Evolutionary conservation across 2,113 vertebrate species (phyloP), one percentile per base, ranked within the genome.

Genomic region (Channa argus): DNA sequence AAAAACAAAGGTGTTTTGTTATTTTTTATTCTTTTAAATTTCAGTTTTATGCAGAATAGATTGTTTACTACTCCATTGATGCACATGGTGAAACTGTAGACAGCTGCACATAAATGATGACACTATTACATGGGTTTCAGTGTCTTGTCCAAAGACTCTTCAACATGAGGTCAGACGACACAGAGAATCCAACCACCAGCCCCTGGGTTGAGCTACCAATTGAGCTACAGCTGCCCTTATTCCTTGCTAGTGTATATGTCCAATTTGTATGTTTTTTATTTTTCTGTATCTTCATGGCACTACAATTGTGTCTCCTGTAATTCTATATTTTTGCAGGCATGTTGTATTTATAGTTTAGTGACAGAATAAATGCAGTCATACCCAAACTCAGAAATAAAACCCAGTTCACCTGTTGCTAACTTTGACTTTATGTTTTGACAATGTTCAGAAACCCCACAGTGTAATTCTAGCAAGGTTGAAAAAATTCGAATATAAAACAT

Each of bases 321-420:
- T 7, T 41, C 4, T 41, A 7, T 41, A 41, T 41, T n/a, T 59
- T 52, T 52, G 33, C 62, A 50, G n/a, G 38, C 10, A 5, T 38
- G 1, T 45, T 9, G 13, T 46, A 12, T 43, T 14, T 4, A 33
- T 51, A 8, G 8, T 49, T 72, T 51, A 7, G 43, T 60, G 8
- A 47, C 7, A 11, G 3, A 36, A 64, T 49, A 12, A 52, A 63
- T 41, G 6, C 43, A 39, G 5, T 53, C 34, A 44, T 60, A 67
- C 1, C 38, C 13, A 50, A 62, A 37, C 8, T 51, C 33, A 12
- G 9, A 24, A 36, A 71, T 34, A 49, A 41, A 67, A 58, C 44
- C 36, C 13, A 53, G 13, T 46, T 61, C 50, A 65, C 54, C 68
- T 56, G 54, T 61, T 77, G 36, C 56, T 62, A 14, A 39, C 41